Base-by-base conservation (phyloP, 2,113 vertebrate genomes). In the Tachysurus fulvidraco region DNA sequence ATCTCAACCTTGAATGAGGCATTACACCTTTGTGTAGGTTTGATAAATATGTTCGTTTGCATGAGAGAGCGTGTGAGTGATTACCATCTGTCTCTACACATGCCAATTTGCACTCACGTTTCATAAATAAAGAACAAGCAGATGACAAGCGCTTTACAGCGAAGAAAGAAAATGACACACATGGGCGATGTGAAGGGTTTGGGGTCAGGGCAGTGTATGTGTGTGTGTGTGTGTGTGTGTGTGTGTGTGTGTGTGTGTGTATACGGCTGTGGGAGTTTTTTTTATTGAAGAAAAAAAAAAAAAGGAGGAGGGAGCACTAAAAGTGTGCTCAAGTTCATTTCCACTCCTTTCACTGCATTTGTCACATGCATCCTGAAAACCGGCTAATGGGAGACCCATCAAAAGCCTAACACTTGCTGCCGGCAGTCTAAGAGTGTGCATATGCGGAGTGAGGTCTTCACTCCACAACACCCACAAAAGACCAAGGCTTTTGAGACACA, bases 381-480 rank as follows among this genome's bases (percentile, higher is more conserved):
- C 93, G 88, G 94, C 94, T 95, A 95, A 96, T 93, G 93, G 95
- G 93, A 82, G 60, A 89, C 92, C 87, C 93, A 93, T 91, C 89
- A 97, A 97, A 97, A 96, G 95, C 95, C 96, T 94, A 96, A 96
- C 96, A 96, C 96, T 96, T 93, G 85, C 84, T 89, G 83, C 83
- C 77, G 83, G 83, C 87, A 90, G 92, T 95, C 83, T 91, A 92
- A 88, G 87, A 86, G 93, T 95, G 95, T 94, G 96, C 95, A 91
- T 93, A 95, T 95, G 85, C 94, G 94, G 94, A 93, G 93, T 90
- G 94, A 92, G 91, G 94, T 92, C 95, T 92, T 95, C 93, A 94
- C 94, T 95, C 95, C 95, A 96, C 96, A 96, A 95, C 89, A 95
- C 93, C 95, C 95, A 95, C 95, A 96, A 97, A 97, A 97, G 95